Percentiles rank a stretch among this genome's conserved stretches.
phyloP scores from a whole-genome alignment of 2,113 vertebrate species.

The Aphyosemion australe region DNA sequence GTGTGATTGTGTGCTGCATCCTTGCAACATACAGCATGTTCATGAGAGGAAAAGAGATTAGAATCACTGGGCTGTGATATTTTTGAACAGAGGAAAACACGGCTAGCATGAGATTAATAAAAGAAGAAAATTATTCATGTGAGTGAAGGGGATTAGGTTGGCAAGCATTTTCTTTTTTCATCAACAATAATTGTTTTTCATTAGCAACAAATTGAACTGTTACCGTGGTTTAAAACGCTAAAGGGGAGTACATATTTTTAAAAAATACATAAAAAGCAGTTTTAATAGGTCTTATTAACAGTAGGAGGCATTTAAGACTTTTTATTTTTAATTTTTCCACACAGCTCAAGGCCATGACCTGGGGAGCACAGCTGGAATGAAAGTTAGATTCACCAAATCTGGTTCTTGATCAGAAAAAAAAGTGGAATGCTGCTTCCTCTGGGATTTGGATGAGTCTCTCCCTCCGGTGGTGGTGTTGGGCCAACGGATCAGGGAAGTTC shows the following conservation, averaged over 20 bases:
- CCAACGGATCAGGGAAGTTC: no score
- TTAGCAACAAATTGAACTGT: neutral
- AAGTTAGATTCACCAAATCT: no score
- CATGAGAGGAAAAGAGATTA: constrained; percentile 6
- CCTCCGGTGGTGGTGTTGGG: no score
- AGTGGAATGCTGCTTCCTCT: no score
- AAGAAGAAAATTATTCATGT: neutral
- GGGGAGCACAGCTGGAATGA: no score
- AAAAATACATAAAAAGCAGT: no score
- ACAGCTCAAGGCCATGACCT: no score
- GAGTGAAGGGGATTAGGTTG: neutral
- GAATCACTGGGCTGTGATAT: constrained; percentile 14
- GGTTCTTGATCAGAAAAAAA: no score
- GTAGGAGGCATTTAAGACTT: no score
- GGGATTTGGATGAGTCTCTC: no score
- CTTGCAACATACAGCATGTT: constrained; percentile 20
- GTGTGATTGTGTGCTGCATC: constrained; percentile 16
- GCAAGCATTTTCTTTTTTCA: neutral
- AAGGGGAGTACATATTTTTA: neutral
- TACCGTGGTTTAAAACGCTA: neutral
- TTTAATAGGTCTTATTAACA: no score
- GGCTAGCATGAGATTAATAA: constrained; percentile 3
- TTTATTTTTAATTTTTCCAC: no score
- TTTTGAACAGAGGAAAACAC: constrained; percentile 28
- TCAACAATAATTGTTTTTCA: neutral